These are phyloP conservation scores for Ameiurus melas DNA, from an alignment of 2,113 vertebrate genomes.

Conservation along the genomic window DNA sequence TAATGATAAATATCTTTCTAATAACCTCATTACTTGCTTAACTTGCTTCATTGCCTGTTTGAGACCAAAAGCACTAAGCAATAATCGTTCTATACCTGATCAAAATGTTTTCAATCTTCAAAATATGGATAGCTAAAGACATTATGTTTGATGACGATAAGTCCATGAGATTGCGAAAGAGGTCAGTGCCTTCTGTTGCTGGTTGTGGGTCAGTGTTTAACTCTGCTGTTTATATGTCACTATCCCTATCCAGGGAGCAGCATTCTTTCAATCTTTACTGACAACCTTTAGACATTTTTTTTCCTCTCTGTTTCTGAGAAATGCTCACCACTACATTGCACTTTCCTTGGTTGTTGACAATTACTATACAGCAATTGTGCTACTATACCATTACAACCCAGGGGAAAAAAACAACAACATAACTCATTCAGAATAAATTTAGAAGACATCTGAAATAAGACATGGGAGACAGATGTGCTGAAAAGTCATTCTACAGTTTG, in stretches of 20 bases:
- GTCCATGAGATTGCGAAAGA: neutral
- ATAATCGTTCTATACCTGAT: neutral
- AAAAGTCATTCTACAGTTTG: neutral
- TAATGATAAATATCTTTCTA: neutral
- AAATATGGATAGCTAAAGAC: neutral
- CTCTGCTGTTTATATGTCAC: slow-evolving; percentile 9
- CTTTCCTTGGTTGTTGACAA: neutral
- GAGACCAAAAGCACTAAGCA: neutral
- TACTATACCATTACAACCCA: neutral
- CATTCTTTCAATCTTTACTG: slow-evolving; percentile 14
- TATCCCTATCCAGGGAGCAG: neutral
- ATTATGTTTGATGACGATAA: neutral
- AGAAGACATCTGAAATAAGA: neutral
- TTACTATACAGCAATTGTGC: neutral
- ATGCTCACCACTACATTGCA: neutral
- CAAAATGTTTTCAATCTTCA: neutral
- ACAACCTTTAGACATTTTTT: neutral
- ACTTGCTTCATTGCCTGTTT: neutral
- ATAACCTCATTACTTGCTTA: neutral
- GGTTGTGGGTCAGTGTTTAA: slow-evolving; percentile 1
- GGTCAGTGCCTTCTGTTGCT: neutral
- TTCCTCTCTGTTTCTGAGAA: neutral
- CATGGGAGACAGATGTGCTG: neutral
- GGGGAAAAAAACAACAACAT: neutral
- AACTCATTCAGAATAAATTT: neutral